Percentiles rank a stretch among this genome's conserved stretches.
These are phyloP conservation scores for Glaucidium brasilianum DNA, from an alignment of 2,113 vertebrate genomes.

Conservation along the genomic window DNA sequence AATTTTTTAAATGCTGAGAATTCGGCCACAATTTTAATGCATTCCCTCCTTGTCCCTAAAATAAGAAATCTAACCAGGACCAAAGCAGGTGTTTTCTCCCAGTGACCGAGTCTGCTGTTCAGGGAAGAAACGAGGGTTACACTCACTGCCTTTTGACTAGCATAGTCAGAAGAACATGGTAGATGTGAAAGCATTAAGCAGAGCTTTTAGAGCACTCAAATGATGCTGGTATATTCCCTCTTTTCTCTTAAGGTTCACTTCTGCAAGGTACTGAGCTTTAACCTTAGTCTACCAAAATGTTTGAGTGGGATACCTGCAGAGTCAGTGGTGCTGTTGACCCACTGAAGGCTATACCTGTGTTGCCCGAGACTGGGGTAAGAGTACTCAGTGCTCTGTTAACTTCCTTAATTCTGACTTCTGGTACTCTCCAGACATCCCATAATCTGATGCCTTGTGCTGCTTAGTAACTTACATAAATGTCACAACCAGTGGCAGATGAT, in stretches of 20 bases:
- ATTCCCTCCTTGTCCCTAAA: not conserved
- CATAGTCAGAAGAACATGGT: rapidly evolving
- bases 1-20: not conserved
- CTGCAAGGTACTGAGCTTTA: not conserved
- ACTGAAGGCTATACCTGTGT: not conserved
- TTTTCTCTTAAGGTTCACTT: not conserved
- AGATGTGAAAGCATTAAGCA: not conserved
- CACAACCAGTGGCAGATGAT: not conserved
- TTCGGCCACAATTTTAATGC: not conserved
- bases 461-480: not conserved
- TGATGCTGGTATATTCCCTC: not conserved
- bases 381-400: not conserved
- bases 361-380: not conserved
- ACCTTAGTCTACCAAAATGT: not conserved
- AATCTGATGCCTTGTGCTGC: not conserved
- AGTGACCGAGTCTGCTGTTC: not conserved
- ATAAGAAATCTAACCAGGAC: not conserved
- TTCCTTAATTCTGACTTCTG: not conserved
- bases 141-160: not conserved
- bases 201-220: not conserved
- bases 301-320: not conserved
- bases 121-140: not conserved
- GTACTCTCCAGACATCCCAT: not conserved
- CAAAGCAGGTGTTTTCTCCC: not conserved
- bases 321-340: not conserved